A percentile compares a stretch with the other conserved stretches of the same genome.
phyloP scores from a whole-genome alignment of 2,888 invertebrate genomes.

The Clusia tigrina region DNA sequence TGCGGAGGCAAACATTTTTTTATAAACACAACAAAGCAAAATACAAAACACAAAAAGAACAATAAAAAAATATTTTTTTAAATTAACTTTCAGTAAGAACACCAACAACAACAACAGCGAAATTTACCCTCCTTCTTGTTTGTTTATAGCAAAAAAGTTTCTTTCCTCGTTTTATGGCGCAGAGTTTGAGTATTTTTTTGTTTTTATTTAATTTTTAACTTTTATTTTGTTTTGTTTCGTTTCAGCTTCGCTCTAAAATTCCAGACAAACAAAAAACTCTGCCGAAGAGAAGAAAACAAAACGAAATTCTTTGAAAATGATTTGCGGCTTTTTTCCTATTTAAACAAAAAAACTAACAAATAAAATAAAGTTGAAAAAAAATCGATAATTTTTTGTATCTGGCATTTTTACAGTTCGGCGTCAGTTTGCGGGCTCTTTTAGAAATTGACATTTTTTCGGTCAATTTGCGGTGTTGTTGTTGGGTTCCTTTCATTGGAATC shows the following conservation, averaged over 20 bases:
- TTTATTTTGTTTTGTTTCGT: not conserved
- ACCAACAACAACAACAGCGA: slow-evolving; percentile 43
- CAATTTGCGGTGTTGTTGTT: not conserved
- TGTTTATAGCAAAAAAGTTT: slow-evolving; percentile 4
- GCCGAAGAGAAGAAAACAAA: not conserved
- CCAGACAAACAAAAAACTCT: not conserved
- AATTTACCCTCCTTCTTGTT: slow-evolving; percentile 38
- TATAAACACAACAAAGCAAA: too few species aligned
- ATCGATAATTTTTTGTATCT: slow-evolving; percentile 42
- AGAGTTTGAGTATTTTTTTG: not conserved
- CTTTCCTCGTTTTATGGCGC: not conserved
- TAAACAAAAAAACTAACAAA: too few species aligned
- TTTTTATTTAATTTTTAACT: not conserved
- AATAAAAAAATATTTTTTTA: too few species aligned
- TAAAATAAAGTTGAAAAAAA: too few species aligned
- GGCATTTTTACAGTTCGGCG: slow-evolving; percentile 4
- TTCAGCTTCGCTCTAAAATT: not conserved
- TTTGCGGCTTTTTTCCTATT: too few species aligned
- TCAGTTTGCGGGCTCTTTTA: not conserved
- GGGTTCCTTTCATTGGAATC: not conserved
- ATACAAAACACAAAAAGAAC: too few species aligned
- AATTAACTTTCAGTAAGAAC: too few species aligned
- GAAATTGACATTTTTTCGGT: not conserved
- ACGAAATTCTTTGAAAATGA: slow-evolving; percentile 7
- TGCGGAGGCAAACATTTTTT: too few species aligned